Base-by-base conservation (phyloP, 2,888 invertebrate species). In the Phaonia tiefii region DNA sequence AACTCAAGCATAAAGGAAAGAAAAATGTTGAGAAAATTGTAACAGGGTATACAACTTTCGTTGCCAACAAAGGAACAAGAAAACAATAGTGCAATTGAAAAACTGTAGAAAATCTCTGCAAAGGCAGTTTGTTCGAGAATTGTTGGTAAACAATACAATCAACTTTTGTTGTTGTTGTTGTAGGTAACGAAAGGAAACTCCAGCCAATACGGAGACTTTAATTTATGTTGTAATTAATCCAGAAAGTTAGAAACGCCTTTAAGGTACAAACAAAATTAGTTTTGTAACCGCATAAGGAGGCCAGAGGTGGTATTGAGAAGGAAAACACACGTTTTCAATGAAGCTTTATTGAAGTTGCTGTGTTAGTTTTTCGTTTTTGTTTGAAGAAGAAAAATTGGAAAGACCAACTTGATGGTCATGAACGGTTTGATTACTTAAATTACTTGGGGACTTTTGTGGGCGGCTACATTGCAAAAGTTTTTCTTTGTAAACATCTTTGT, bases 391-490 rank as follows among this genome's bases (percentile, higher is more conserved):
- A 25, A 26, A 25, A 54, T n/a, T 26, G 13, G 11, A 4, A 37
- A 63, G n/a, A 54, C 46, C 15, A 60, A 63, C 39, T 56, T 65
- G 66, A 13, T 11, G 51, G 42, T 39, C 54, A 65, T 65, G 69
- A 72, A 75, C 66, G 72, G 72, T 63, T 65, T 79, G 79, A 75
- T 79, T 56, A 78, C 79, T 69, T 69, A 63, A 65, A 78, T 79
- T 75, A 75, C 75, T 79, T 75, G 72, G 65, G 73, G 71, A 73
- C 65, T 82, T 70, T 75, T 76, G 73, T 75, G 69, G 25, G 67
- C 81, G 79, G 67, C 56, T 72, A 75, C 75, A 81, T 72, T 73
- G 42, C 31, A 46, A 51, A 42, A 31, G 13, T 51, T 49, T 22
- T 17, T 46, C 49, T 58, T 44, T n/a, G 15, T n/a, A n/a, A n/a